phyloP scores from a whole-genome alignment of 2,113 vertebrate species.

The Carlito syrichta region DNA sequence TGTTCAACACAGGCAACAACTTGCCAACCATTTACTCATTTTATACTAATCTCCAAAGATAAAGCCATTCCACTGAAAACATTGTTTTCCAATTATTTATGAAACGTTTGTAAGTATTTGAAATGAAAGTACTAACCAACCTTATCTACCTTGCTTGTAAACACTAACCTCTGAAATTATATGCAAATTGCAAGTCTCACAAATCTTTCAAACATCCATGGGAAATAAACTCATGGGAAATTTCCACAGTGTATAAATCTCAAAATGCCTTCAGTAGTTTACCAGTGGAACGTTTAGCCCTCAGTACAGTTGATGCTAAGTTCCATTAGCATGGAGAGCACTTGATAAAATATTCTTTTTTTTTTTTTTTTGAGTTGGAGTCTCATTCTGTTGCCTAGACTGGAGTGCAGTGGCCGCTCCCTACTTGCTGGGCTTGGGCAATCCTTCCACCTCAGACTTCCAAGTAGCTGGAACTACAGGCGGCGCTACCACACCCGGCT shows the following conservation, averaged over 20 bases:
- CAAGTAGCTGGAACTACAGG: too few species aligned
- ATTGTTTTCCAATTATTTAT: neutral
- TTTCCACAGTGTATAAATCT: neutral
- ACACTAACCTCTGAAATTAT: conserved; percentile 5
- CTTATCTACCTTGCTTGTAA: neutral
- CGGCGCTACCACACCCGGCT: too few species aligned
- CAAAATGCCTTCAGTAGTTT: neutral
- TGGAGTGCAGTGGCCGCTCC: too few species aligned
- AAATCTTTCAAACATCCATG: neutral
- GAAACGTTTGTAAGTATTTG: neutral
- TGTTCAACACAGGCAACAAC: neutral
- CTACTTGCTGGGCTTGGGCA: too few species aligned
- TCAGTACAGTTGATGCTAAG: neutral
- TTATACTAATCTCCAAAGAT: neutral
- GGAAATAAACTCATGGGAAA: neutral
- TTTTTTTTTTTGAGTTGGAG: too few species aligned
- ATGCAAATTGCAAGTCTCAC: neutral
- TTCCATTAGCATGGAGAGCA: neutral
- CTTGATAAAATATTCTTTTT: conserved; percentile 39
- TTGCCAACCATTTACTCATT: neutral
- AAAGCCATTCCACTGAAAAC: neutral
- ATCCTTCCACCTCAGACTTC: too few species aligned
- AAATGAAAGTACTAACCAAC: neutral
- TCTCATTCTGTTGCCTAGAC: too few species aligned
- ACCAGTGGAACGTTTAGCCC: neutral